Evolutionary conservation across 2,888 invertebrate genomes (phyloP).

Genomic region (Caradrina clavipalpis): DNA sequence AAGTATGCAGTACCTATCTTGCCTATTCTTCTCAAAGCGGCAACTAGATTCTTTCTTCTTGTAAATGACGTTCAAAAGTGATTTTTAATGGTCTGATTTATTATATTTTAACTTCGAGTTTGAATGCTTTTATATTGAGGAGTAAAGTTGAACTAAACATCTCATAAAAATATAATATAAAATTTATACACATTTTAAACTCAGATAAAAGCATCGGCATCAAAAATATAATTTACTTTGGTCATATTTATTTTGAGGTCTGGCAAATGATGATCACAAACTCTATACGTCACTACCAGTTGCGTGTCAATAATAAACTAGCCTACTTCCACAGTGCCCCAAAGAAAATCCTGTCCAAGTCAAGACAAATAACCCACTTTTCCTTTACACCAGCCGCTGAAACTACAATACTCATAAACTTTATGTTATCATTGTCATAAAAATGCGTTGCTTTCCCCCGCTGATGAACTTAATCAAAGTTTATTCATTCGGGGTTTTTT

Average conservation of each 20-base stretch:
- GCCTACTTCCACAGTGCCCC: conserved; percentile 4
- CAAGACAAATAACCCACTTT: conserved; percentile 43
- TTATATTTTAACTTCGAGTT: too few species aligned
- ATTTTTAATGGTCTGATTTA: too few species aligned
- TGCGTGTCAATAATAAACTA: conserved; percentile 6
- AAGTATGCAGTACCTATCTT: too few species aligned
- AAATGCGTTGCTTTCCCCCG: conserved; percentile 36
- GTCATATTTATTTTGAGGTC: neutral
- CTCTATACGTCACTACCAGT: neutral
- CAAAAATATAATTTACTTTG: too few species aligned
- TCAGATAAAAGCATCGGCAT: neutral
- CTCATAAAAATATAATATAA: neutral
- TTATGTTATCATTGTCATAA: conserved; percentile 60
- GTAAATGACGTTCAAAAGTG: too few species aligned
- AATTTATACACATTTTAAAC: neutral
- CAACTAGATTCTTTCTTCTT: too few species aligned
- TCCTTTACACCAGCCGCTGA: conserved; percentile 37
- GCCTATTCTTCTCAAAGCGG: too few species aligned
- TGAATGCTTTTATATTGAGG: too few species aligned
- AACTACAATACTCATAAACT: conserved; percentile 57
- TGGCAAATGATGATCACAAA: neutral
- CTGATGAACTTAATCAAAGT: conserved; percentile 62
- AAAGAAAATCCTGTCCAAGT: conserved; percentile 31
- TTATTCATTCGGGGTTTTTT: conserved; percentile 51
- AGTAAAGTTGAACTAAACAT: neutral